phyloP scores from a whole-genome alignment of 2,888 invertebrate species.

The Melikaiella ostensackeni region DNA sequence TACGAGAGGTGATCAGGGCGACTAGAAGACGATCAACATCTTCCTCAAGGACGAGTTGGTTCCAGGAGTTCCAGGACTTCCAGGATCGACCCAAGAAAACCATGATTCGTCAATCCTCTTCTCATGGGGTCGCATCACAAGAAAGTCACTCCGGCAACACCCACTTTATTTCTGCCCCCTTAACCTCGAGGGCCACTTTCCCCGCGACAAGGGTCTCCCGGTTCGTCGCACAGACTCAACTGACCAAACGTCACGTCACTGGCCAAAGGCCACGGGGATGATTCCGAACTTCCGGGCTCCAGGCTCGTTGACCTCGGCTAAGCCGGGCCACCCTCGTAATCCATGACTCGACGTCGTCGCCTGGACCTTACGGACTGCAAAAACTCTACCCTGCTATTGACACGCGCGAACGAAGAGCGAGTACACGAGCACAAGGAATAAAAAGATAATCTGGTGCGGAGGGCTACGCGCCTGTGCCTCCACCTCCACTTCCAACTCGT shows the following conservation, averaged over 20 bases:
- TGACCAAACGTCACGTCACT: conserved; percentile 37
- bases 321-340: not conserved
- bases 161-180: conserved; percentile 66
- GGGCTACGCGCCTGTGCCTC: conserved; percentile 42
- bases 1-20: not conserved
- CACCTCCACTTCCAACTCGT: conserved; percentile 17
- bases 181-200: conserved; percentile 61
- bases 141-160: conserved; percentile 60
- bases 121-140: not conserved
- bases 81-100: conserved; percentile 15
- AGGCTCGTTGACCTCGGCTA: conserved; percentile 29
- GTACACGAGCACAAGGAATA: conserved; percentile 27
- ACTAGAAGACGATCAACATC: not conserved
- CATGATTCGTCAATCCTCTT: conserved; percentile 8
- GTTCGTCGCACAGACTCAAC: conserved; percentile 33
- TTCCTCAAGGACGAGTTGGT: not conserved
- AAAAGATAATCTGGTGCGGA: conserved; percentile 46
- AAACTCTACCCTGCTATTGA: conserved; percentile 29
- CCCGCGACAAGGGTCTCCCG: conserved; percentile 50
- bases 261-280: not conserved
- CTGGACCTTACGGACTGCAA: not conserved
- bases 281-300: not conserved
- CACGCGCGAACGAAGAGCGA: conserved; percentile 29
- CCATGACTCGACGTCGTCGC: conserved; percentile 24
- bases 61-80: not conserved